Evolutionary conservation across 2,888 invertebrate species (phyloP), one percentile per base, ranked within the genome.

Genomic region (Lasioglossum calceatum): DNA sequence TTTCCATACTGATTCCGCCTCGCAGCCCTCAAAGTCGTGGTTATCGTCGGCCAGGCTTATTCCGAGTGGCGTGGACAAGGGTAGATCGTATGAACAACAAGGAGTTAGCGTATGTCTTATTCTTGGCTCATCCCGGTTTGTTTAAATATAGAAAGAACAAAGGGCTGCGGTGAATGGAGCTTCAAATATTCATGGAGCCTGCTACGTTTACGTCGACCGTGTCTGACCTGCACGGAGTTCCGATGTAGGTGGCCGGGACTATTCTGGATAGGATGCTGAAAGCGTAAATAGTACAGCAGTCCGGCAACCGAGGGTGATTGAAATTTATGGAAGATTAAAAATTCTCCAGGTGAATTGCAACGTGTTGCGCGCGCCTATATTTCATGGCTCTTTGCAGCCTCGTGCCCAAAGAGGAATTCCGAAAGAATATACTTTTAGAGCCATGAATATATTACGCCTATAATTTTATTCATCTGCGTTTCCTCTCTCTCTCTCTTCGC

Each of bases 71-170:
- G 32, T 54, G 42, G 67, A 64, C 58, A 77, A 12, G 79, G 67
- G 23, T 70, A 50, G 39, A 44, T 39, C 36, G 58, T n/a, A 61
- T 4, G 78, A 27, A 16, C n/a, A 23, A 42, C 67, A 27, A 47
- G 39, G 67, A 50, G 81, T 82, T 91, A 73, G 50, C 78, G 84
- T 70, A 75, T 67, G 85, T 85, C 83, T 86, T 87, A 79, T 78
- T 79, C 77, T 72, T 72, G 39, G 74, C 74, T 81, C 58, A 77
- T 67, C 47, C 71, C 61, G 61, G 54, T 75, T 82, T 79, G 61
- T 78, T 88, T 85, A 90, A 91, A 81, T 86, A 84, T 50, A 70
- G 64, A 64, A 50, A 71, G 77, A 77, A 85, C 58, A 87, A 85
- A 88, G 81, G 72, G 67, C 54, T 8, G 47, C 73, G 42, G 79